phyloP scores from a whole-genome alignment of 2,113 vertebrate species.

The Syngnathus floridae region DNA sequence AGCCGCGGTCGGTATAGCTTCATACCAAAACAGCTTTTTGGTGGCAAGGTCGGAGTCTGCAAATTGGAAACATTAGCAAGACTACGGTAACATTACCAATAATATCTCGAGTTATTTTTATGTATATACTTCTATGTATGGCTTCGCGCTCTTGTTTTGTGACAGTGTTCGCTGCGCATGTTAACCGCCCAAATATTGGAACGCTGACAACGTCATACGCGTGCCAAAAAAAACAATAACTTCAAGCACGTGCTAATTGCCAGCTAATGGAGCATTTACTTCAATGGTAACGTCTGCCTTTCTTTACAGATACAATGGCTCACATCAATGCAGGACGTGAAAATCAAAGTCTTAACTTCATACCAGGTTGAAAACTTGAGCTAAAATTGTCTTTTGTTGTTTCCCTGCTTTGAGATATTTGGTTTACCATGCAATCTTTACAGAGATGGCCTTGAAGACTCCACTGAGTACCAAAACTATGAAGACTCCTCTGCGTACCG shows the following conservation, averaged over 20 bases:
- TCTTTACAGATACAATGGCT: constrained; percentile 43
- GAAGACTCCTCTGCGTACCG: constrained; percentile 31
- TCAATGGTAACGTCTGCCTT: not conserved
- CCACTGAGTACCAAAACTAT: constrained; percentile 33
- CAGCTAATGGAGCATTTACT: not conserved
- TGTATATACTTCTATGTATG: not conserved
- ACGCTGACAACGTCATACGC: not conserved
- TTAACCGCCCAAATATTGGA: not conserved
- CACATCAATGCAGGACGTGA: constrained; percentile 45
- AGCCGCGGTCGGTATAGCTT: not conserved
- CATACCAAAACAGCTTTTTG: constrained; percentile 5
- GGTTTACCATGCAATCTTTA: not conserved
- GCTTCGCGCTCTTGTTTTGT: not conserved
- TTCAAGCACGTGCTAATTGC: not conserved
- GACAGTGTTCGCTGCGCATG: not conserved
- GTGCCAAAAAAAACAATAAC: too few species aligned
- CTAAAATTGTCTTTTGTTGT: not conserved
- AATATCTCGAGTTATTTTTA: not conserved
- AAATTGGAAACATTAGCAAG: not conserved
- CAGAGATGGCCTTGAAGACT: constrained; percentile 45
- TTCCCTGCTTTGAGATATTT: not conserved
- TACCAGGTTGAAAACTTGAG: not conserved
- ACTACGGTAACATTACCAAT: not conserved
- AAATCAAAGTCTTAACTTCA: constrained; percentile 25
- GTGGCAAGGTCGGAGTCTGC: rapidly evolving